Percentiles rank a stretch among this genome's conserved stretches.
phyloP scores from a whole-genome alignment of 2,797 vertebrate genomes.

The Sitta carolinensis region DNA sequence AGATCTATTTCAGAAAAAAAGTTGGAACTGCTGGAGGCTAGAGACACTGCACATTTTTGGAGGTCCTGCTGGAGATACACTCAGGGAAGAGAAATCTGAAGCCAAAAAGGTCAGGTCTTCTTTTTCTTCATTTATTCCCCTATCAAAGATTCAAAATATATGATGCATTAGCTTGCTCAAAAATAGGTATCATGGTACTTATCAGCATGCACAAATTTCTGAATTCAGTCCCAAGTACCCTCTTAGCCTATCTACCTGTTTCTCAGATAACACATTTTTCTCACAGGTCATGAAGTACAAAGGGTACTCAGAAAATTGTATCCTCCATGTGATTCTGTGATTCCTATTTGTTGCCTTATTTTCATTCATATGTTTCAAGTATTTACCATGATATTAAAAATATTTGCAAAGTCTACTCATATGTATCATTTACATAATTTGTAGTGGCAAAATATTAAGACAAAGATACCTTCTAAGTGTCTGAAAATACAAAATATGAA shows the following conservation, averaged over 20 bases:
- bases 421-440: neutral
- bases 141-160: neutral
- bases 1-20: neutral
- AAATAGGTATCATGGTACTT: neutral
- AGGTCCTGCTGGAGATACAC: neutral
- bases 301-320: neutral
- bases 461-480: neutral
- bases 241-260: neutral
- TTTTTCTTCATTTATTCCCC: neutral
- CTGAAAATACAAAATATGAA: neutral
- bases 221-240: neutral
- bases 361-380: neutral
- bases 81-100: neutral
- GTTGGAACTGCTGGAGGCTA: neutral
- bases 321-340: neutral
- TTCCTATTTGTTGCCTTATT: neutral
- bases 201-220: neutral
- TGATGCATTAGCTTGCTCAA: rapidly evolving
- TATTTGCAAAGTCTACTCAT: neutral
- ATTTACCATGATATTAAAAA: neutral
- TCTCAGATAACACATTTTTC: neutral
- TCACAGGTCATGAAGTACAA: neutral
- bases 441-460: neutral
- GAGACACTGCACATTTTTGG: neutral
- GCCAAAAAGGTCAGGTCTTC: rapidly evolving